Conservation (phyloP, 1,140 invertebrate species). For the Pectinophora gossypiella region DNA sequence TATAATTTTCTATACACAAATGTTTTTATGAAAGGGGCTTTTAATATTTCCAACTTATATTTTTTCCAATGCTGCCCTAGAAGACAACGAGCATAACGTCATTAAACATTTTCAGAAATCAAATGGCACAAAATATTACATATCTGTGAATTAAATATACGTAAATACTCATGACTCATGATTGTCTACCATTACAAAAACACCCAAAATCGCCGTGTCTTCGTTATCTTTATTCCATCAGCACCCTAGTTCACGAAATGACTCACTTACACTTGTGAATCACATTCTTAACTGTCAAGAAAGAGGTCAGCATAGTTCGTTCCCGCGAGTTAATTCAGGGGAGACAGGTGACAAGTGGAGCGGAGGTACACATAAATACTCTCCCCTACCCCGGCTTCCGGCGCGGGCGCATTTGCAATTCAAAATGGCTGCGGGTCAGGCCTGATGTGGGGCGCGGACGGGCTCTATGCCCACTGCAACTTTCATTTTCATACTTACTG, state of each 20-base stretch:
- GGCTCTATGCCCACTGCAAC: not conserved
- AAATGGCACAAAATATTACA: too few species aligned
- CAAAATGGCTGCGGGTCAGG: constrained; percentile 1
- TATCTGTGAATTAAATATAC: too few species aligned
- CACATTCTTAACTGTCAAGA: not conserved
- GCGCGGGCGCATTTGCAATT: constrained; percentile 1
- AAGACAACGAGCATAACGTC: too few species aligned
- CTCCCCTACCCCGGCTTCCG: not conserved
- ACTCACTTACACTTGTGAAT: not conserved
- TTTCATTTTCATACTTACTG: constrained; percentile 1
- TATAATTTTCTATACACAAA: too few species aligned
- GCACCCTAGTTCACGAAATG: not conserved
- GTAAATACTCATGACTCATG: too few species aligned
- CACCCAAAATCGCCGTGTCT: too few species aligned
- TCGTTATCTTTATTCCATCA: too few species aligned
- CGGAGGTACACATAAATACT: not conserved
- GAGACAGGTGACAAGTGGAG: constrained; percentile 2
- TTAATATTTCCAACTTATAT: too few species aligned
- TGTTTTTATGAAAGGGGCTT: too few species aligned
- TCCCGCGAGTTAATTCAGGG: not conserved
- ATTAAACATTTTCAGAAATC: too few species aligned
- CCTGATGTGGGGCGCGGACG: not conserved
- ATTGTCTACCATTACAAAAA: too few species aligned
- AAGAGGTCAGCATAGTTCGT: not conserved
- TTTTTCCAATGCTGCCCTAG: too few species aligned